phyloP scores from a whole-genome alignment of 1,140 invertebrate species.

The Drosophila persimilis region DNA sequence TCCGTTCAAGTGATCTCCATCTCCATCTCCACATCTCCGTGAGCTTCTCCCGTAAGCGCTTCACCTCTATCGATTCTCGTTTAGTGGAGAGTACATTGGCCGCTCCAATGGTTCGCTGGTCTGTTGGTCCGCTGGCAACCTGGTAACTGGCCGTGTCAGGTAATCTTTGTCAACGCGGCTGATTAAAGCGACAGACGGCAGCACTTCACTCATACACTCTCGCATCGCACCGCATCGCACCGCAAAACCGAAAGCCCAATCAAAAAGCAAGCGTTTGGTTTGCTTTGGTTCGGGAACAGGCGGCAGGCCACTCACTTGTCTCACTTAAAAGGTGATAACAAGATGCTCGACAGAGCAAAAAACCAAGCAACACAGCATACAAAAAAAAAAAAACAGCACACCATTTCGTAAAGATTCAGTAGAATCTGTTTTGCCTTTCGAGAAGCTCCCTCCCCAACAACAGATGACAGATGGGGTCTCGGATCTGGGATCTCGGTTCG shows the following conservation, averaged over 20 bases:
- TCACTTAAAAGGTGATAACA: constrained; percentile 81
- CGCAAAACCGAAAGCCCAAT: not conserved
- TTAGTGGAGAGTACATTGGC: constrained; percentile 26
- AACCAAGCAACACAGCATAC: constrained; percentile 23
- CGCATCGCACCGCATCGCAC: not conserved
- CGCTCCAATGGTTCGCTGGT: constrained; percentile 10
- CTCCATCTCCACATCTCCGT: not conserved
- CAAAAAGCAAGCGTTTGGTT: constrained; percentile 2
- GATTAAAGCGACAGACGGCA: constrained; percentile 58
- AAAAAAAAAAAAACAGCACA: constrained; percentile 19
- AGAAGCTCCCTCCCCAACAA: not conserved
- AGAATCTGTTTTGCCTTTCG: constrained; percentile 34
- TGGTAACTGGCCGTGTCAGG: constrained; percentile 77
- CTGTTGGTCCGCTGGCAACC: constrained; percentile 13
- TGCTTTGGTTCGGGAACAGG: constrained; percentile 16
- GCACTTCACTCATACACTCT: constrained; percentile 47
- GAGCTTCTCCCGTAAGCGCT: constrained; percentile 1
- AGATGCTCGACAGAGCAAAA: constrained; percentile 63
- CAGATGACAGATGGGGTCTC: constrained; percentile 35
- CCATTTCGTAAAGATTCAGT: constrained; percentile 5
- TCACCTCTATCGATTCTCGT: constrained; percentile 14
- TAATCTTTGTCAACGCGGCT: constrained; percentile 74
- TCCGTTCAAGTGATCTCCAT: constrained; percentile 16
- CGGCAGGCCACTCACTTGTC: constrained; percentile 71
- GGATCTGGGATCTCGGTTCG: not conserved